These are phyloP conservation scores for Tor tambroides DNA, from an alignment of 2,113 vertebrate genomes.

Conservation along the genomic window DNA sequence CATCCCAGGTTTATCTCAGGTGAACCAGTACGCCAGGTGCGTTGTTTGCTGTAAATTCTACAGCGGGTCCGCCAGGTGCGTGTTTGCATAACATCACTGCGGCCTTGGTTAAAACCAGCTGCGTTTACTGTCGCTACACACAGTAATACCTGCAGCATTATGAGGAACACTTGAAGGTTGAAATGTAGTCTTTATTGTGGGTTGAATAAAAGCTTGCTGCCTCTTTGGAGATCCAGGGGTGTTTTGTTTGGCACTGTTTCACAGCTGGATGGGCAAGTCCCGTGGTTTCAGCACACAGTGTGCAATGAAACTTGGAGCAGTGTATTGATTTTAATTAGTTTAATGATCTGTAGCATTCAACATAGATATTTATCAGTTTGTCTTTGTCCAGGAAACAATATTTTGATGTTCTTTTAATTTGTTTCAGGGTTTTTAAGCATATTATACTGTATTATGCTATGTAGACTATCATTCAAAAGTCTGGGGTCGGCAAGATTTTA, in stretches of 20 bases:
- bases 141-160: neutral
- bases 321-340: neutral
- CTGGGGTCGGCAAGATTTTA: neutral
- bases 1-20: neutral
- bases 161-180: slow-evolving; percentile 15
- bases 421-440: neutral
- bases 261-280: neutral
- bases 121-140: neutral
- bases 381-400: neutral
- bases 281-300: neutral
- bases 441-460: neutral
- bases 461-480: neutral
- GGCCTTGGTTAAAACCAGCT: neutral
- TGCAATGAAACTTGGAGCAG: neutral
- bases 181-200: slow-evolving; percentile 21
- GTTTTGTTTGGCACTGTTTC: neutral
- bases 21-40: slow-evolving; percentile 26
- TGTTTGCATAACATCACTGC: slow-evolving; percentile 12
- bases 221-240: neutral
- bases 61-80: neutral
- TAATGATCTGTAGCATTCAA: neutral
- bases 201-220: neutral
- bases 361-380: neutral
- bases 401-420: neutral
- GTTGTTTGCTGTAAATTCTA: slow-evolving; percentile 43